Evolutionary conservation across 2,113 vertebrate genomes (phyloP), one percentile per base, ranked within the genome.

Genomic region (Onychorhynchus coronatus): DNA sequence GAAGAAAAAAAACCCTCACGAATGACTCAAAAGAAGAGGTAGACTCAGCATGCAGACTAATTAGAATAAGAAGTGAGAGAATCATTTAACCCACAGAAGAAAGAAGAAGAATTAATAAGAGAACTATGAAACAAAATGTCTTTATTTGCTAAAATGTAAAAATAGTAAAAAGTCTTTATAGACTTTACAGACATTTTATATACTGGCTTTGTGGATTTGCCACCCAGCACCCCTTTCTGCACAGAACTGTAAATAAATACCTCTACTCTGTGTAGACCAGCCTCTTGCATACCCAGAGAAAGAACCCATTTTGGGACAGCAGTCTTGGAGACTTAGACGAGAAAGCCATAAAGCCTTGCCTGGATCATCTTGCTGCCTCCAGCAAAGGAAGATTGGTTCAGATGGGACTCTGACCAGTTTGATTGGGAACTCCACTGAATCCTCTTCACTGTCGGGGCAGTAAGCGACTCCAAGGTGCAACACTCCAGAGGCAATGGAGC

Each of bases 391-490:
- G 58, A 74, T 24, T 23, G 50, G 25, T 58, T 33, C 14, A 33
- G 15, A 50, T 5, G 20, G 37, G 23, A 66, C 35, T 44, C 33
- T 12, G 27, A 37, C 4, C 22, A 50, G 22, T 73, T 50, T 59
- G 50, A 50, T 9, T 8, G 8, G 8, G 25, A 7, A 50, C 27
- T 37, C 27, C 27, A 58, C 16, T 9, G 12, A 44, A 52, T 74
- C 27, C 37, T 73, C 33, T 74, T 35, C 44, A 50, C 33, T 20
- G 22, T 2, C 0, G 0, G 58, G 44, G 15, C 0, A 0, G 23
- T 24, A 27, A 50, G 59, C 6, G 27, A 66, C 5, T 58, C 31
- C 56, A 49, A 44, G 37, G 42, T 19, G 4, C 8, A 80, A 41
- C 58, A 56, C 7, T 35, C 35, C 42, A 50, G 21, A 58, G 8